Percentiles rank a stretch among this genome's conserved stretches.
phyloP scores from a whole-genome alignment of 2,888 invertebrate species.

The Nineta flava region DNA sequence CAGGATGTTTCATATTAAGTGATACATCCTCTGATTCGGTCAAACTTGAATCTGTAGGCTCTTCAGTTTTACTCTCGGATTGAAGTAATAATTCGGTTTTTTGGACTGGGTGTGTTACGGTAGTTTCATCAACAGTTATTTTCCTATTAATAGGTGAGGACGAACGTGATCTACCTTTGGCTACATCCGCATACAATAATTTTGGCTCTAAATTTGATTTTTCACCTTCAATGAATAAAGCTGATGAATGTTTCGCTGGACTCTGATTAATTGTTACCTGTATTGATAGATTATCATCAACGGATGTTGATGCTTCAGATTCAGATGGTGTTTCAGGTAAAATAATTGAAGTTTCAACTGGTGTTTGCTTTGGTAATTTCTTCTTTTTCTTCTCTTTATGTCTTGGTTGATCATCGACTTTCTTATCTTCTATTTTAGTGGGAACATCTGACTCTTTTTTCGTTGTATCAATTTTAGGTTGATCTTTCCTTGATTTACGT shows the following conservation, averaged over 20 bases:
- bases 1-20: neutral
- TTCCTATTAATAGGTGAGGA: constrained; percentile 16
- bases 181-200: constrained; percentile 22
- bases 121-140: neutral
- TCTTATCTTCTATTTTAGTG: neutral
- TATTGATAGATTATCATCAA: constrained; percentile 20
- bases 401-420: neutral
- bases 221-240: neutral
- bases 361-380: constrained; percentile 1
- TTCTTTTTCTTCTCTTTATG: constrained; percentile 4
- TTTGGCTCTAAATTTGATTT: constrained; percentile 15
- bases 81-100: neutral
- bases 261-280: neutral
- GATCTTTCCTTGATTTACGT: constrained; percentile 2
- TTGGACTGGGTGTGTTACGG: no score
- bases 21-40: neutral
- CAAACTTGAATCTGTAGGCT: neutral
- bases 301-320: constrained; percentile 9
- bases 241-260: neutral
- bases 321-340: constrained; percentile 7
- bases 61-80: neutral
- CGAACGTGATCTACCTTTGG: constrained; percentile 19
- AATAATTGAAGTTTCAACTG: constrained; percentile 2
- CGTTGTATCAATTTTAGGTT: neutral
- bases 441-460: neutral